Conservation (phyloP, 2,797 vertebrate genomes). For the Dicrostonyx torquatus region DNA sequence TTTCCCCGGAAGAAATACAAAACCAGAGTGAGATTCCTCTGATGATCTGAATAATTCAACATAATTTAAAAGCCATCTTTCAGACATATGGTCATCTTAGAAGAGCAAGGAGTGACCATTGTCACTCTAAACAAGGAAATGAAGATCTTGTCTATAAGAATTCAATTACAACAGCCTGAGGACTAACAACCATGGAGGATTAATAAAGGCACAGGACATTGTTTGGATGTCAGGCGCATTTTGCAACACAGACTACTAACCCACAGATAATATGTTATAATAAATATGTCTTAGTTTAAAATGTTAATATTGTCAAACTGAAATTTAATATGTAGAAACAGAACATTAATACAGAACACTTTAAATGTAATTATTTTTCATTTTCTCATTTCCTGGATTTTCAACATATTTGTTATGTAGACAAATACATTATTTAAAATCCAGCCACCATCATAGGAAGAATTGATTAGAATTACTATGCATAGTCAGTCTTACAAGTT, state of each 20-base stretch:
- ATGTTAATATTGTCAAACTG: background rate
- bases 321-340: background rate
- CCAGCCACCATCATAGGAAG: background rate
- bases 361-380: background rate
- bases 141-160: background rate
- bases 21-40: background rate
- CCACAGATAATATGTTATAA: background rate
- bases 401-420: background rate
- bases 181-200: background rate
- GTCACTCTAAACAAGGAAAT: background rate
- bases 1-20: background rate
- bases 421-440: background rate
- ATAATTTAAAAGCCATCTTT: background rate
- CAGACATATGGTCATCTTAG: background rate
- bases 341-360: background rate
- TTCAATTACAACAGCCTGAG: background rate
- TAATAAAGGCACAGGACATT: background rate
- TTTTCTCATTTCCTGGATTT: slow-evolving; percentile 25
- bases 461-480: background rate
- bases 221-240: background rate
- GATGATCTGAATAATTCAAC: background rate
- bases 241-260: background rate
- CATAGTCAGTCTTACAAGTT: background rate
- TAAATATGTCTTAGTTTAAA: background rate
- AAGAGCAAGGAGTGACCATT: background rate